Base-by-base conservation (phyloP, 2,113 vertebrate species). In the Pica pica region DNA sequence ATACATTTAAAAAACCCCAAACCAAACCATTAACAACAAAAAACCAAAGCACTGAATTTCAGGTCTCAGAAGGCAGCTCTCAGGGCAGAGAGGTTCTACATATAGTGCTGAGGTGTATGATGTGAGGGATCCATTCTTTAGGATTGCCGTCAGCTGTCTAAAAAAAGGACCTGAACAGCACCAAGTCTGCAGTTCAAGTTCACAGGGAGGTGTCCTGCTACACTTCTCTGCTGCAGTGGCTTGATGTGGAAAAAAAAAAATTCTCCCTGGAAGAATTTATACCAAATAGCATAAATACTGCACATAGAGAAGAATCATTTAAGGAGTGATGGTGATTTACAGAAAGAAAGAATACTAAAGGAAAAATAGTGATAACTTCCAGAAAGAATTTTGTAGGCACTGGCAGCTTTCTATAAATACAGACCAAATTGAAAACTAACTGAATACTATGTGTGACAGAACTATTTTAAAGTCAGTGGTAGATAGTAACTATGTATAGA, bases 1-100 rank as follows among this genome's bases (percentile, higher is more conserved):
- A 6, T 23, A 28, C 26, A 6, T 39, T 10, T 15, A 13, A 18
- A 19, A 39, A 30, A 3, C 0, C 5, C 10, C 44, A 26, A 64
- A 31, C 12, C 26, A 59, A 80, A 49, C 16, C 11, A 46, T 24
- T 52, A n/a, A 8, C 27, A 69, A 28, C 27, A 55, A 69, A 80
- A 41, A 26, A 0, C 18, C 49, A 63, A 39, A 49, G 3, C 20
- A 39, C n/a, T 19, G n/a, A 82, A 68, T 63, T 87, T 64, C 61
- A 82, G 12, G 23, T 46, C 69, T 84, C 46, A 50, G 64, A 81
- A 84, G 6, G 50, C 30, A 77, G 39, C 9, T 16, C 30, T 77
- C 41, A 57, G 46, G 24, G 28, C n/a, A 75, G 42, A 61, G 31
- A 67, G 6, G 24, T 11, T 33, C 44, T 57, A 15, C 6, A 2